These are phyloP conservation scores for Macropodus opercularis DNA, from an alignment of 2,797 vertebrate genomes.

Conservation along the genomic window DNA sequence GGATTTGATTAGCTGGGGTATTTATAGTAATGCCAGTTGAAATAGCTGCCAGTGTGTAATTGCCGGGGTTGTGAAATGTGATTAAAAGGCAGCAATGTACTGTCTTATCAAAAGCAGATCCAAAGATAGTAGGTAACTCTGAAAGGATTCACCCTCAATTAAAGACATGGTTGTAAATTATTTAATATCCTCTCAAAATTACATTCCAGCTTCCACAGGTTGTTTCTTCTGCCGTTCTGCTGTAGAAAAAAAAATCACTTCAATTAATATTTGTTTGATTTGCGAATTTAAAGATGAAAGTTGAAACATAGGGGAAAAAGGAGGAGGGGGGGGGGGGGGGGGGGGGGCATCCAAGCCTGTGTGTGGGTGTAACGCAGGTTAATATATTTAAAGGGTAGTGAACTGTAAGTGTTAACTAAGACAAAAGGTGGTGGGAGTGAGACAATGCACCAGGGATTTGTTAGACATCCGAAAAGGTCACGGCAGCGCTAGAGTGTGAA, in stretches of 20 bases:
- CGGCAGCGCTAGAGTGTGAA: neutral
- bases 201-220: conserved; percentile 7
- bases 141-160: conserved; percentile 29
- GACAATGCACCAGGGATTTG: conserved; percentile 31
- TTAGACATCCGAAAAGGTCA: conserved; percentile 54
- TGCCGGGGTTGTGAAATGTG: conserved; percentile 38
- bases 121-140: conserved; percentile 34
- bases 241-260: neutral
- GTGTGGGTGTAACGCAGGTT: conserved; percentile 37
- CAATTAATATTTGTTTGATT: conserved; percentile 22
- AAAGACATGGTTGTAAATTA: conserved; percentile 31
- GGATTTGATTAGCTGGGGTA: conserved; percentile 36
- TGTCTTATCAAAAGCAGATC: conserved; percentile 23
- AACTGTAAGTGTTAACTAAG: conserved; percentile 24
- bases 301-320: neutral
- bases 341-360: neutral
- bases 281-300: neutral
- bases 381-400: conserved; percentile 8
- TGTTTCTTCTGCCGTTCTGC: neutral
- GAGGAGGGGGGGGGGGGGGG: too few species aligned
- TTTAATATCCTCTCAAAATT: conserved; percentile 24
- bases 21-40: conserved; percentile 45
- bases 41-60: conserved; percentile 25
- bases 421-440: conserved; percentile 14
- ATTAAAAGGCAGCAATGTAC: conserved; percentile 36